Evolutionary conservation across 1,140 invertebrate genomes (phyloP).

Genomic region (Holcopasites calliopsidis): DNA sequence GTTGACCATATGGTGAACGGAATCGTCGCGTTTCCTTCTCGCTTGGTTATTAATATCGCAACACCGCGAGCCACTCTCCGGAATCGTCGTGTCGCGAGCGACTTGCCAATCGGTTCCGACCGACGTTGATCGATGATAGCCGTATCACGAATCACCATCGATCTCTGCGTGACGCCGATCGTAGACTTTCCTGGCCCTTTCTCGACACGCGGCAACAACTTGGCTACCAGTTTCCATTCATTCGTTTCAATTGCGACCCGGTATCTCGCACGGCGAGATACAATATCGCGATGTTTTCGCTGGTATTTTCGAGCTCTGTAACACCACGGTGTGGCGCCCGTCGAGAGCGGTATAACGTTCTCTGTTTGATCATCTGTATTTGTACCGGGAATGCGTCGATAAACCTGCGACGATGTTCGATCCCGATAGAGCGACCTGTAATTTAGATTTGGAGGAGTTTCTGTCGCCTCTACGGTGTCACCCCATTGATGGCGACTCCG

Average conservation of each 20-base stretch:
- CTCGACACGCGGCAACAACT: no score
- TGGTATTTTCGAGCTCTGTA: neutral
- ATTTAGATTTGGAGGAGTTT: neutral
- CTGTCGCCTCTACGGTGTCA: constrained; percentile 3
- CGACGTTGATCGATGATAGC: no score
- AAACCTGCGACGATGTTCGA: constrained; percentile 4
- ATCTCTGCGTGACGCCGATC: neutral
- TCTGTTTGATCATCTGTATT: constrained; percentile 42
- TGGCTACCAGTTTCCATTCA: no score
- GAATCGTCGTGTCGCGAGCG: constrained; percentile 12
- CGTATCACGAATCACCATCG: no score
- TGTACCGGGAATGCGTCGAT: neutral
- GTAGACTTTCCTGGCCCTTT: neutral
- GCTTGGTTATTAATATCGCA: constrained; percentile 58
- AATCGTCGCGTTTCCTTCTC: constrained; percentile 60
- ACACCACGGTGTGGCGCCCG: neutral
- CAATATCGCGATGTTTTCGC: neutral
- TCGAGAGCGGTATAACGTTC: neutral
- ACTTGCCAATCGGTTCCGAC: neutral
- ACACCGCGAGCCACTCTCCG: constrained; percentile 24
- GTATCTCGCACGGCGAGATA: neutral
- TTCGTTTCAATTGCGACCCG: neutral
- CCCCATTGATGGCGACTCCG: constrained; percentile 39
- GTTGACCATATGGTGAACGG: constrained; percentile 67
- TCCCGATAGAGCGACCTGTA: neutral